A percentile compares a stretch with the other conserved stretches of the same genome.
phyloP scores from a whole-genome alignment of 2,113 vertebrate species.

The Gnathonemus longibarbis region DNA sequence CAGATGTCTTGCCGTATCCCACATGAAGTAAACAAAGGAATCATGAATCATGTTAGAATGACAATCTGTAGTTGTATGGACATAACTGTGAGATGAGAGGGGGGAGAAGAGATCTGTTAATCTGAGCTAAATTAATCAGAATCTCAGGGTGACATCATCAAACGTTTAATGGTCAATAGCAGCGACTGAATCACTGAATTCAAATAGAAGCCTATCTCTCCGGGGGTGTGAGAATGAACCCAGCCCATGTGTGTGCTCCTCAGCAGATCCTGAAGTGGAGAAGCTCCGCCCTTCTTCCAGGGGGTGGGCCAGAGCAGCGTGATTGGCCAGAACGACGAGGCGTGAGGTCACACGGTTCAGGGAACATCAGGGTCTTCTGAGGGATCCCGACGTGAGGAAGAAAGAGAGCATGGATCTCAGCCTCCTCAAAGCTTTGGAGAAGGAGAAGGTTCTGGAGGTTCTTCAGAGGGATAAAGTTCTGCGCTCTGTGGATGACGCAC shows the following conservation, averaged over 20 bases:
- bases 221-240: background rate
- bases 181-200: background rate
- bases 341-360: background rate
- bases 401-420: constrained; percentile 58
- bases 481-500: constrained; percentile 68
- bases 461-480: constrained; percentile 74
- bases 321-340: background rate
- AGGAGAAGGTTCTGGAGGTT: constrained; percentile 73
- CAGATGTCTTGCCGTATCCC: background rate
- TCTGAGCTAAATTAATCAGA: background rate
- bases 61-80: constrained; percentile 15
- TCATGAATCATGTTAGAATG: constrained; percentile 48
- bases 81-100: background rate
- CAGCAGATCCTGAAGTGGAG: background rate
- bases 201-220: background rate
- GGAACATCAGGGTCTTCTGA: background rate
- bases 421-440: constrained; percentile 68
- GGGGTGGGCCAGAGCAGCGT: background rate
- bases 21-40: constrained; percentile 5
- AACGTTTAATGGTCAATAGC: background rate
- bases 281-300: background rate
- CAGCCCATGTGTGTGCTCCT: background rate
- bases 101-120: background rate
- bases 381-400: too few relatives aligned
- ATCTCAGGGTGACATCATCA: background rate